Evolutionary conservation across 2,888 invertebrate species (phyloP), one percentile per base, ranked within the genome.

Genomic region (Theretra japonica): DNA sequence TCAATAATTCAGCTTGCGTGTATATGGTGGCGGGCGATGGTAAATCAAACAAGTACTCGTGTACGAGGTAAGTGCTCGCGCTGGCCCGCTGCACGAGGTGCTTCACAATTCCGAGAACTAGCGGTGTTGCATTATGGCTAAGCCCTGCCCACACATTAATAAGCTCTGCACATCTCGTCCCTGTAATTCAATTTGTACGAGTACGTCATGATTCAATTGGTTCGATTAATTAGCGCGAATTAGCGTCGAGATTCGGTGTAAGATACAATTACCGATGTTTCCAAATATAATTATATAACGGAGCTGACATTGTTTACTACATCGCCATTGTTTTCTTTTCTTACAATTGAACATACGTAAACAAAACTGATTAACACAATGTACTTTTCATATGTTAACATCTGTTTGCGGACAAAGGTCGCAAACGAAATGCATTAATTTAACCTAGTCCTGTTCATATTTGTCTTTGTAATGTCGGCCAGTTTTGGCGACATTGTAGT

Each of bases 371-470:
- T 21, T 15, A 33, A 60, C 60, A 62, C 62, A 33, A 21, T 21
- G 30, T 21, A n/a, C 33, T 60, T 3, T 62, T 41, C 21, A 41
- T 41, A 41, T 21, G 23, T 58, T 23, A 58, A 23, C 23, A 58
- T 25, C 5, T 25, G 25, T 58, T 25, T 23, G 73, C 65, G 70
- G 68, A 58, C 65, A 62, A 72, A 57, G 57, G 71, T 73, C 72
- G 68, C 56, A 73, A 76, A 76, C 76, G 73, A 77, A 77, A 75
- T 80, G 79, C 73, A 77, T 76, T 75, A 76, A 77, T 76, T 73
- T 74, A 76, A 80, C 77, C 75, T 80, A 70, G 74, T 72, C 70
- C 53, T 48, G 48, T 79, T 76, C 73, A 70, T 80, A 71, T 80
- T 79, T 75, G 73, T 75, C 70, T 68, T 74, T 57, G 70, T 73